Evolutionary conservation across 2,113 vertebrate genomes (phyloP), one percentile per base, ranked within the genome.

Genomic region (Mesocricetus auratus): DNA sequence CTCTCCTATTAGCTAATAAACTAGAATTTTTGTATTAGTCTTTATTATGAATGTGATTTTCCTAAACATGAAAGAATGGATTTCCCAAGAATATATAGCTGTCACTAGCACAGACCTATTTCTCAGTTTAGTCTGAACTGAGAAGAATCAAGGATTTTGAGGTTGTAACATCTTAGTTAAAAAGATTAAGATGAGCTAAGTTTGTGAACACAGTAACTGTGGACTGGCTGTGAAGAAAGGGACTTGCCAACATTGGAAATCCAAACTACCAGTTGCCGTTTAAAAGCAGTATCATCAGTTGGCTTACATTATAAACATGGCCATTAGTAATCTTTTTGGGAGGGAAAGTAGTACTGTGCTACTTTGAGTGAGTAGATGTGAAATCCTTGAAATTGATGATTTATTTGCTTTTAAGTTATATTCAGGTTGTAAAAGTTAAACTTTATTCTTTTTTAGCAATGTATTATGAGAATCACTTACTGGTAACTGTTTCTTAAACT

Each of bases 11-110:
- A 39, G 39, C 92, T 92, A 97, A 92, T 92, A 90, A 47, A n/a
- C 33, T 16, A 95, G 66, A 89, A 73, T 85, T 96, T 94, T 68
- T 85, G 36, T 83, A 21, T 94, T 86, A 85, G 31, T 81, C 47
- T 86, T 87, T 94, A 8, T 47, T 94, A 7, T 66, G 36, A n/a
- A 50, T 87, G 17, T 75, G 15, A 45, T 85, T 91, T 93, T 95
- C 77, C 75, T 88, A 77, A 62, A 69, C 50, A 47, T 90, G n/a
- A 82, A 13, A 91, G 74, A 33, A 53, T 86, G 36, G 50, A 91
- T 96, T 96, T 96, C 94, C 83, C 87, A 96, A 88, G 31, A 71
- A 31, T 81, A 82, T 36, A 64, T 89, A 42, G 75, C 42, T 93
- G 94, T 87, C 26, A 22, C n/a, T 93, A 89, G 93, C 15, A 21